Conservation (phyloP, 2,888 invertebrate genomes). For the Trichogramma dendrolimi region DNA sequence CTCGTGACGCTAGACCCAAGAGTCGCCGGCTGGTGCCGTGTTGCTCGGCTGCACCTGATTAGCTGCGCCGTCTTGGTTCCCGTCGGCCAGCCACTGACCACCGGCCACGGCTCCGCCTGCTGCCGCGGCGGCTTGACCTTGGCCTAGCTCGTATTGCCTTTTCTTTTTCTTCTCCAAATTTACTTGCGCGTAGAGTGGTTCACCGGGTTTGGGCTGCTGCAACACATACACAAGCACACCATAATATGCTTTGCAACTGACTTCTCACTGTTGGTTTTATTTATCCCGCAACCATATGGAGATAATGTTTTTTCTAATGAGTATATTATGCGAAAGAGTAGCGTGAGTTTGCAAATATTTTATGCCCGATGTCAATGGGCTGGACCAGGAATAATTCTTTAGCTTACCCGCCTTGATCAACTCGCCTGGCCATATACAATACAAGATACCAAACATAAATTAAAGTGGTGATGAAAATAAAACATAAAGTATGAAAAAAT, state of each 20-base stretch:
- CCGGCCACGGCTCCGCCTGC: conserved; percentile 36
- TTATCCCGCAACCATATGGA: too few species aligned
- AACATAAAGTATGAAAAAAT: conserved; percentile 18
- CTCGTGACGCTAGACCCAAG: conserved; percentile 50
- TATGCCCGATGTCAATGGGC: too few species aligned
- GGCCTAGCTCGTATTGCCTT: conserved; percentile 52
- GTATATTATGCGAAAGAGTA: too few species aligned
- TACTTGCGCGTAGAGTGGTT: conserved; percentile 63
- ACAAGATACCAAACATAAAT: not conserved
- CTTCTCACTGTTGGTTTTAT: too few species aligned
- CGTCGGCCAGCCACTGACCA: conserved; percentile 42
- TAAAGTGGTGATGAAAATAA: not conserved
- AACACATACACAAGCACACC: conserved; percentile 48
- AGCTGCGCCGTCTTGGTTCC: conserved; percentile 34
- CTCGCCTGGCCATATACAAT: conserved; percentile 27
- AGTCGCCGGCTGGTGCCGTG: conserved; percentile 52
- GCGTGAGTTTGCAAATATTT: too few species aligned
- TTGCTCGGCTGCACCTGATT: conserved; percentile 45
- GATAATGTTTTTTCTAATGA: too few species aligned
- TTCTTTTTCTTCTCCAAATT: conserved; percentile 63
- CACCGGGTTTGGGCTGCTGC: conserved; percentile 57
- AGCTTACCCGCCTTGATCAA: conserved; percentile 15
- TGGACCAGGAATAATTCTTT: too few species aligned
- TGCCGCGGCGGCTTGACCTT: conserved; percentile 45
- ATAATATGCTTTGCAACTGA: not conserved